Conservation (phyloP, 2,113 vertebrate species). For the Picathartes gymnocephalus region DNA sequence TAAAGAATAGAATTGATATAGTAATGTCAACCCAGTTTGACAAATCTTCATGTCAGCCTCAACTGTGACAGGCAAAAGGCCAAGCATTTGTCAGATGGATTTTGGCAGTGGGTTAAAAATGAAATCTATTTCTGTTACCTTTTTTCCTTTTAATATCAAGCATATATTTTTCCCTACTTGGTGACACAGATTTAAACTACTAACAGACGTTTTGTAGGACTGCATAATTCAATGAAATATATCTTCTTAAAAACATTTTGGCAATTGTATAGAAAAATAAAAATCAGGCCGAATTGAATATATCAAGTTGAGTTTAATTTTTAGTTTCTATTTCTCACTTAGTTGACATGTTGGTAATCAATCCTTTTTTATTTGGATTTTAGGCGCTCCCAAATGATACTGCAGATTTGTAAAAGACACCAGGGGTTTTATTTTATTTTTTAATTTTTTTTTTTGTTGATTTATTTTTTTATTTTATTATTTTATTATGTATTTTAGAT, state of each 20-base stretch:
- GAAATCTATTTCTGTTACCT: constrained; percentile 34
- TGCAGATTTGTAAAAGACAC: neutral
- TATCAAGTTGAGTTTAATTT: neutral
- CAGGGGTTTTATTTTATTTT: neutral
- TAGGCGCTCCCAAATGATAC: neutral
- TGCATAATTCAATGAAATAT: neutral
- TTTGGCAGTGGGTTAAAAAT: constrained; percentile 46
- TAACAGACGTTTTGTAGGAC: neutral
- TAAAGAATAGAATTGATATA: neutral
- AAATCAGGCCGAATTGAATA: neutral
- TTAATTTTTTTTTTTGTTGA: too few relatives aligned
- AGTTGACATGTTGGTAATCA: neutral
- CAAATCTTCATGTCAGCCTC: constrained; percentile 11
- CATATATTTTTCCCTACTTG: neutral
- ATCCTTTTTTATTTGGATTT: constrained; percentile 8
- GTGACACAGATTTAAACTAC: neutral
- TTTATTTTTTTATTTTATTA: neutral
- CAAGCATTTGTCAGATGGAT: constrained; percentile 30
- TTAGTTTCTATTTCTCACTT: neutral
- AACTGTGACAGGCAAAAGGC: constrained; percentile 6
- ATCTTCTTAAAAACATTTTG: neutral
- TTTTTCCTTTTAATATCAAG: neutral
- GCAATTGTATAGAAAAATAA: neutral
- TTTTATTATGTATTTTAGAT: neutral
- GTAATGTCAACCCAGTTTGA: constrained; percentile 19